A percentile compares a stretch with the other conserved stretches of the same genome.
Evolutionary conservation across 1,140 invertebrate genomes (phyloP).

Genomic region (Chrysomallon squamiferum): DNA sequence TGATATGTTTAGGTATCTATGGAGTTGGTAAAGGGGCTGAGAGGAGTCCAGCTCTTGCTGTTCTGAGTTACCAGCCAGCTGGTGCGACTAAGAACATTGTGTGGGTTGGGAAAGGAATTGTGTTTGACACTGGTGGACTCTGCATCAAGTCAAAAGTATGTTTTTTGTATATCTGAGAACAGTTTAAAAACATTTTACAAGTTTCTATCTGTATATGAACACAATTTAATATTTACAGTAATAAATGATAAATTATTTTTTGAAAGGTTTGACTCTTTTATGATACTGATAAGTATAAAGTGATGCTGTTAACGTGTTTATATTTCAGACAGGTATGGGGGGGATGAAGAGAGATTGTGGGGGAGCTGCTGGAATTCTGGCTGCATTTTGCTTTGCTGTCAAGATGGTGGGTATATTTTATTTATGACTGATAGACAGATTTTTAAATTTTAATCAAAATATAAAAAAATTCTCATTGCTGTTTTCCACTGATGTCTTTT

Average conservation of each 20-base stretch:
- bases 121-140: slow-evolving; percentile 91
- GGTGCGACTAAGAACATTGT: slow-evolving; percentile 78
- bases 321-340: slow-evolving; percentile 77
- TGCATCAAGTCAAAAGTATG: slow-evolving; percentile 85
- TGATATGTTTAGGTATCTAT: slow-evolving; percentile 78
- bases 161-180: neutral
- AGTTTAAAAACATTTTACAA: too few species aligned
- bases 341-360: slow-evolving; percentile 94
- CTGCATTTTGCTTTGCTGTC: slow-evolving; percentile 82
- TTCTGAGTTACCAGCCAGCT: slow-evolving; percentile 73
- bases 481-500: too few species aligned
- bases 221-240: too few species aligned
- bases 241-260: too few species aligned
- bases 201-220: too few species aligned
- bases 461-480: too few species aligned
- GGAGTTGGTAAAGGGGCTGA: slow-evolving; percentile 83
- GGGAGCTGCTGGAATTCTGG: slow-evolving; percentile 85
- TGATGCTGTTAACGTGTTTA: slow-evolving; percentile 8
- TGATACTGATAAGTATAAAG: too few species aligned
- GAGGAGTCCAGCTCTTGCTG: slow-evolving; percentile 79
- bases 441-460: too few species aligned
- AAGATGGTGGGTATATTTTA: slow-evolving; percentile 63
- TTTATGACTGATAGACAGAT: too few species aligned
- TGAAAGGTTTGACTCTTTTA: too few species aligned
- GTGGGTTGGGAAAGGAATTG: slow-evolving; percentile 92